Conservation (phyloP, 2,113 vertebrate genomes). For the Geococcyx californianus region DNA sequence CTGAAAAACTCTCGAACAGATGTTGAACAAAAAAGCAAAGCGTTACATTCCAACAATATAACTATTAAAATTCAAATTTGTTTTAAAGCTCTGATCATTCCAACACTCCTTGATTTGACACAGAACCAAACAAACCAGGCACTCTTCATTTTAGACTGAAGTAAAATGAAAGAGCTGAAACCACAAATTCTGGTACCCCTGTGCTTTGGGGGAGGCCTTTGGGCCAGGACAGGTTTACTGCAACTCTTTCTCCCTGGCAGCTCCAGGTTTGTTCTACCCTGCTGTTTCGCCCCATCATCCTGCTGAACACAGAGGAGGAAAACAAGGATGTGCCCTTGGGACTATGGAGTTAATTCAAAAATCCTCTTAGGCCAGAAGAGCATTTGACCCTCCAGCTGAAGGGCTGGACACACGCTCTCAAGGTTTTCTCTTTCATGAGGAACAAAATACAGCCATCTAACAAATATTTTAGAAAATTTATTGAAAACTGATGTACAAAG, state of each 20-base stretch:
- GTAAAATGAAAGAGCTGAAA: not conserved
- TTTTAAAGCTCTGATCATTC: not conserved
- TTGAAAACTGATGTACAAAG: conserved; percentile 78
- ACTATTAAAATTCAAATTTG: not conserved
- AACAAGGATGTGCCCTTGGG: not conserved
- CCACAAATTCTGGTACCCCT: not conserved
- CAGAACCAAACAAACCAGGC: not conserved
- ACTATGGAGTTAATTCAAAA: not conserved
- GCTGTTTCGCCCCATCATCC: not conserved
- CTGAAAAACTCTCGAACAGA: not conserved
- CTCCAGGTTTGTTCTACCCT: not conserved
- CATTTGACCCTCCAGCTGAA: not conserved
- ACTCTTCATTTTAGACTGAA: not conserved
- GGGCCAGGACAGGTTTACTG: not conserved
- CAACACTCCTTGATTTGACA: not conserved
- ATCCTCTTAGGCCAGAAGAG: not conserved
- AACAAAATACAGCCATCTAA: conserved; percentile 50
- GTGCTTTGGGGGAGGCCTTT: not conserved
- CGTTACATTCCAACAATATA: not conserved
- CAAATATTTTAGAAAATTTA: conserved; percentile 72
- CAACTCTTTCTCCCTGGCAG: not conserved
- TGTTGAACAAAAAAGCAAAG: not conserved
- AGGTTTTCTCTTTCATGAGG: not conserved
- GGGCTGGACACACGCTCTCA: not conserved
- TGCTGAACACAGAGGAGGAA: not conserved